Conservation (phyloP, 2,113 vertebrate species). For the Pteronura brasiliensis region DNA sequence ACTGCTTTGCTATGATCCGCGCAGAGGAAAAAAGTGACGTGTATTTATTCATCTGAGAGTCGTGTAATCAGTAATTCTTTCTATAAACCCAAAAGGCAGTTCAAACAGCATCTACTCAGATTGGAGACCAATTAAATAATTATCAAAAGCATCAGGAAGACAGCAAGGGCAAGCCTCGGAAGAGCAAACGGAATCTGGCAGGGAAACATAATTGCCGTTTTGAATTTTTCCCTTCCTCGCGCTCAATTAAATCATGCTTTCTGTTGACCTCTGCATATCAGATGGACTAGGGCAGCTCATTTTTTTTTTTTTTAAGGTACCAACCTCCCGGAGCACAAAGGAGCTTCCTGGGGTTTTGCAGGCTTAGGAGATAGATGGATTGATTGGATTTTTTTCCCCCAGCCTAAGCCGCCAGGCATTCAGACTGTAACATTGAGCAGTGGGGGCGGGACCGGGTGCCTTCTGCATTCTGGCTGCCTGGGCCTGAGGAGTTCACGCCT, state of each 20-base stretch:
- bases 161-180: background rate
- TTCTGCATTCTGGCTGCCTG: background rate
- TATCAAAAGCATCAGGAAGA: conserved; percentile 58
- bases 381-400: background rate
- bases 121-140: conserved; percentile 57
- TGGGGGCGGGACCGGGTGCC: background rate
- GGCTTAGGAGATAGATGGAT: background rate
- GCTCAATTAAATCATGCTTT: background rate
- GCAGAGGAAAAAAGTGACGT: background rate
- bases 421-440: background rate
- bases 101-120: conserved; percentile 49
- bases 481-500: fast-evolving
- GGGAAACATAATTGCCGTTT: background rate
- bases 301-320: background rate
- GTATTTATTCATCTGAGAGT: conserved; percentile 15
- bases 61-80: background rate
- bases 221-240: background rate
- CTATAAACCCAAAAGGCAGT: background rate
- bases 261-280: background rate
- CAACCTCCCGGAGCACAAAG: conserved; percentile 7
- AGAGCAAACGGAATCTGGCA: background rate
- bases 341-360: background rate
- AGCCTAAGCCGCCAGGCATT: background rate
- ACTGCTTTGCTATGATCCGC: background rate
- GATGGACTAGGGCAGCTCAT: background rate